Evolutionary conservation across 2,113 vertebrate genomes (phyloP).

Genomic region (Fulmarus glacialis): DNA sequence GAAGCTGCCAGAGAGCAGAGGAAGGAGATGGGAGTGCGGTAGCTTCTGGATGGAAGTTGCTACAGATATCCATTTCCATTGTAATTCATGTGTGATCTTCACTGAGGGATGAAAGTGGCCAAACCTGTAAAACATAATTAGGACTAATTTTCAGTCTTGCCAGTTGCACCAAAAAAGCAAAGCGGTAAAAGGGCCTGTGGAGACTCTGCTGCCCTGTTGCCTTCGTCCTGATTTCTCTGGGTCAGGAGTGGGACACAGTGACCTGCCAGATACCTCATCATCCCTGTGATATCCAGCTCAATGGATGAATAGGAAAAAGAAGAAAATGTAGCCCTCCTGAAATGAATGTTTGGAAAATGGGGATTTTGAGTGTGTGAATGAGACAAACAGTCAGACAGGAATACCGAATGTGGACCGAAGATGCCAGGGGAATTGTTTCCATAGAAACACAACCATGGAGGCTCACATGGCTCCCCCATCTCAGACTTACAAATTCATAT

Average conservation of each 20-base stretch:
- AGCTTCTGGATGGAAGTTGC: background rate
- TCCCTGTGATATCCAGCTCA: background rate
- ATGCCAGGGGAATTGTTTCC: conserved; percentile 67
- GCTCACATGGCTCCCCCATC: conserved; percentile 29
- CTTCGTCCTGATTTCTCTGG: background rate
- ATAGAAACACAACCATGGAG: conserved; percentile 62
- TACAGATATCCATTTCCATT: background rate
- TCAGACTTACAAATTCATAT: conserved; percentile 48
- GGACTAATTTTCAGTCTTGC: background rate
- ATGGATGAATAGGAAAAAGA: background rate
- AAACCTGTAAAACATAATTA: background rate
- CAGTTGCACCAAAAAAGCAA: background rate
- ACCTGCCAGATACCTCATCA: background rate
- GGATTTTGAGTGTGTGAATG: background rate
- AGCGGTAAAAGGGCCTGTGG: background rate
- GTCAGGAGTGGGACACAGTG: background rate
- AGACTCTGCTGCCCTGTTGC: background rate
- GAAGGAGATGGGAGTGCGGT: background rate
- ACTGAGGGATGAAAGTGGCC: background rate
- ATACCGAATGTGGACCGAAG: conserved; percentile 38
- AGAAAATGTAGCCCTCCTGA: background rate
- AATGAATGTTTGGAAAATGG: background rate
- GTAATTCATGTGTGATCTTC: background rate
- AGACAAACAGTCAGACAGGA: conserved; percentile 49
- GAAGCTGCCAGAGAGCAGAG: background rate